Evolutionary conservation across 2,113 vertebrate species (phyloP).

Genomic region (Chitala chitala): DNA sequence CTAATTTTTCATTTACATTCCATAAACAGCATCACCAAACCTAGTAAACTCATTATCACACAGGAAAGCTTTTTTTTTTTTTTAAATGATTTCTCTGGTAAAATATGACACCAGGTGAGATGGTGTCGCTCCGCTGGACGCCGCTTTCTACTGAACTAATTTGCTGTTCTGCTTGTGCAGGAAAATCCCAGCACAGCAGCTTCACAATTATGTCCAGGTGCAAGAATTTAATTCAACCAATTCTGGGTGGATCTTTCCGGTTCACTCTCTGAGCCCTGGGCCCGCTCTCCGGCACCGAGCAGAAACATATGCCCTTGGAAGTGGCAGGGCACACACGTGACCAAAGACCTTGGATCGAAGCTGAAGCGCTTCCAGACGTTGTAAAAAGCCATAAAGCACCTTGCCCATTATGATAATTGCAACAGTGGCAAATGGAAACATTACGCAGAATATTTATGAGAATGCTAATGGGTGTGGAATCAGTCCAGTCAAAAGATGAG

Average conservation of each 20-base stretch:
- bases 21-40: conserved; percentile 10
- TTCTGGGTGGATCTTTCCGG: conserved; percentile 86
- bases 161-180: conserved; percentile 82
- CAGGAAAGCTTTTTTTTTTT: conserved; percentile 32
- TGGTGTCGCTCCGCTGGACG: conserved; percentile 81
- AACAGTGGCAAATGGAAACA: conserved; percentile 63
- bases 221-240: conserved; percentile 96
- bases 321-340: conserved; percentile 57
- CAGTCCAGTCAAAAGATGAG: conserved; percentile 59
- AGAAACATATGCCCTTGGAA: conserved; percentile 84
- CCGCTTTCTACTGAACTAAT: conserved; percentile 91
- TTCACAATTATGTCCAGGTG: conserved; percentile 96
- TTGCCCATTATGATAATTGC: conserved; percentile 67
- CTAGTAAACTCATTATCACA: conserved; percentile 27
- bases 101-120: conserved; percentile 79
- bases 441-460: conserved; percentile 60
- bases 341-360: conserved; percentile 63
- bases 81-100: conserved; percentile 32
- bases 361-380: conserved; percentile 65
- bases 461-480: conserved; percentile 68
- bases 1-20: conserved; percentile 24
- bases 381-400: conserved; percentile 64
- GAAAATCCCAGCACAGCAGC: conserved; percentile 92
- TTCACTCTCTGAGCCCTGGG: conserved; percentile 60
- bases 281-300: conserved; percentile 65